Conservation (phyloP, 2,797 vertebrate genomes). For the Callimico goeldii region DNA sequence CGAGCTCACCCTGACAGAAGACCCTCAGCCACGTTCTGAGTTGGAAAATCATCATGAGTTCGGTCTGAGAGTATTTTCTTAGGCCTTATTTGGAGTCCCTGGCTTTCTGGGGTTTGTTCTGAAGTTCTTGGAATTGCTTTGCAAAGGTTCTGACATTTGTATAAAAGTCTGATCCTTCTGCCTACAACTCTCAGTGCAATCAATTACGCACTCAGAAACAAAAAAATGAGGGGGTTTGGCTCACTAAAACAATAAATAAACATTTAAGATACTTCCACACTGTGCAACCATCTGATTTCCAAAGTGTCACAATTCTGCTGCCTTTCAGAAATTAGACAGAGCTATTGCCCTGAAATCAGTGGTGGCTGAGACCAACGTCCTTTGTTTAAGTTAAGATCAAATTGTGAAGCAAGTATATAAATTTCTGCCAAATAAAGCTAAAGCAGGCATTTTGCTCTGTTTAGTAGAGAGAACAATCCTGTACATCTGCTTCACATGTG, state of each 20-base stretch:
- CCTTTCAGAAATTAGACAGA: slow-evolving; percentile 73
- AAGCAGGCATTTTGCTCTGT: slow-evolving; percentile 69
- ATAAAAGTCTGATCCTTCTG: slow-evolving; percentile 58
- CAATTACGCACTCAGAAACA: slow-evolving; percentile 25
- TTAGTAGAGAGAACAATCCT: slow-evolving; percentile 43
- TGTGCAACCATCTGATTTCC: slow-evolving; percentile 59
- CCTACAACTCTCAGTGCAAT: slow-evolving; percentile 41
- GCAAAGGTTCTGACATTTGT: slow-evolving; percentile 59
- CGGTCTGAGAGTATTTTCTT: slow-evolving; percentile 42
- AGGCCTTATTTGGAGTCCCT: background rate
- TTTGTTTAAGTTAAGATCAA: slow-evolving; percentile 75
- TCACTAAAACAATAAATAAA: slow-evolving; percentile 71
- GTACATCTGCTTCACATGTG: slow-evolving; percentile 76
- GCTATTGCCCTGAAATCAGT: slow-evolving; percentile 58
- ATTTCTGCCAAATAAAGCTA: slow-evolving; percentile 74
- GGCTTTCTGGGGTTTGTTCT: slow-evolving; percentile 52
- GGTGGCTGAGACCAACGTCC: slow-evolving; percentile 66
- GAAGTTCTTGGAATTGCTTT: slow-evolving; percentile 32
- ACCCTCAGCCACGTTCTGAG: slow-evolving; percentile 77
- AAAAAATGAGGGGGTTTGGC: slow-evolving; percentile 46
- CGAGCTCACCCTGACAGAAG: slow-evolving; percentile 74
- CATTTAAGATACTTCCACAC: slow-evolving; percentile 64
- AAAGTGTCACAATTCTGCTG: slow-evolving; percentile 56
- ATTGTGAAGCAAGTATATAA: slow-evolving; percentile 74
- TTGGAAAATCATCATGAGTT: slow-evolving; percentile 74